phyloP scores from a whole-genome alignment of 1,140 invertebrate species.

The Sarcophaga peregrina region DNA sequence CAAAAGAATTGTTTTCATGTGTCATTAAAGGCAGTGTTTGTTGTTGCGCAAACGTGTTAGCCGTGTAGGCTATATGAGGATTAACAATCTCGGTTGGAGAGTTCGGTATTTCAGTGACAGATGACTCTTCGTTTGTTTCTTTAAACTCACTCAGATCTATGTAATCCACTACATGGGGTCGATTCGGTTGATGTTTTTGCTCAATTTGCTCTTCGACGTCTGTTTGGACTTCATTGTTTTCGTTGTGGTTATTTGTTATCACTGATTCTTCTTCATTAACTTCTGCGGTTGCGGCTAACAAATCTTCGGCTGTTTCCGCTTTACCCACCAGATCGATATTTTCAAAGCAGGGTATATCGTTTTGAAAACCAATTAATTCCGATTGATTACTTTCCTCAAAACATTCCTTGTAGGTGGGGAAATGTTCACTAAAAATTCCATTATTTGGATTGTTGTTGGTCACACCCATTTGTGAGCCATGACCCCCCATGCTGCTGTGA shows the following conservation, averaged over 20 bases:
- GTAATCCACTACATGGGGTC: not conserved
- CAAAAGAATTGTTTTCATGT: not conserved
- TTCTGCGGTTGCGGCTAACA: not conserved
- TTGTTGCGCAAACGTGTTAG: not conserved
- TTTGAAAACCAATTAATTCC: constrained; percentile 60
- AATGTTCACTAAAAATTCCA: constrained; percentile 14
- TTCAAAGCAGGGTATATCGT: constrained; percentile 63
- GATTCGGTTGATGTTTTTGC: not conserved
- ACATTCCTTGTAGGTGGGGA: constrained; percentile 36
- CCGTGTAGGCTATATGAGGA: not conserved
- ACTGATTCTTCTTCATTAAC: constrained; percentile 19
- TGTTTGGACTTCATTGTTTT: not conserved
- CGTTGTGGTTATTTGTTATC: not conserved
- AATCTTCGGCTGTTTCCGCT: not conserved
- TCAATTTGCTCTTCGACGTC: too few relatives aligned
- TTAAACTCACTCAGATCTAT: not conserved
- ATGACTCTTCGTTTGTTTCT: not conserved
- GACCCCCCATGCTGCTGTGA: constrained; percentile 4
- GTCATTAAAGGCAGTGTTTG: not conserved
- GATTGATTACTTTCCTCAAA: constrained; percentile 46
- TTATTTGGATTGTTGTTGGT: not conserved
- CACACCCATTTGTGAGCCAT: not conserved
- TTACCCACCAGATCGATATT: constrained; percentile 49
- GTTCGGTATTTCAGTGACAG: not conserved
- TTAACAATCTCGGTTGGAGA: not conserved